Conservation (phyloP, 1,140 invertebrate species). For the Plodia interpunctella region DNA sequence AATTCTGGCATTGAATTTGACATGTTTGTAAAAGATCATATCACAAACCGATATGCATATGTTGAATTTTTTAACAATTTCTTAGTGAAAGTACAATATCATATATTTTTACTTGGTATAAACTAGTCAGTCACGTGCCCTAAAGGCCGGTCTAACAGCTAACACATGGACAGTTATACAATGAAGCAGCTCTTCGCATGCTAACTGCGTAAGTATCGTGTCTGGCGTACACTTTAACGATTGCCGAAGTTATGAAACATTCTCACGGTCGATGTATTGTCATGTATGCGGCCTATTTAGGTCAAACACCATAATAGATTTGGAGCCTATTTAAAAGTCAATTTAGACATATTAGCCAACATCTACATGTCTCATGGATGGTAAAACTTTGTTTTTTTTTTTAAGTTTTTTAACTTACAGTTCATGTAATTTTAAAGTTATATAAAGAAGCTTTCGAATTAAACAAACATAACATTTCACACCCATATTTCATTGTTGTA, state of each 20-base stretch:
- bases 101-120: neutral
- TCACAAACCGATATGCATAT: too few relatives aligned
- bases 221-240: slow-evolving; percentile 44
- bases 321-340: slow-evolving; percentile 26
- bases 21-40: too few relatives aligned
- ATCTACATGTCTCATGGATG: neutral
- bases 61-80: too few relatives aligned
- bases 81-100: neutral
- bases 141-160: slow-evolving; percentile 16
- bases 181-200: slow-evolving; percentile 37
- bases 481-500: too few relatives aligned
- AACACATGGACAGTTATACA: slow-evolving; percentile 42
- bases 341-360: slow-evolving; percentile 18
- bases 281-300: slow-evolving; percentile 38
- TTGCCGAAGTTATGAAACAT: slow-evolving; percentile 55
- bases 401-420: too few relatives aligned
- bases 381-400: too few relatives aligned
- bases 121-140: neutral
- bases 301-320: slow-evolving; percentile 38
- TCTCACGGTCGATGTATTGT: slow-evolving; percentile 62
- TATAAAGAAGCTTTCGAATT: too few relatives aligned
- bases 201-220: slow-evolving; percentile 52
- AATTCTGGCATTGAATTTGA: too few relatives aligned
- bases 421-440: too few relatives aligned
- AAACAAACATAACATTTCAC: too few relatives aligned